A percentile compares a stretch with the other conserved stretches of the same genome.
Evolutionary conservation across 2,113 vertebrate species (phyloP).

Genomic region (Pterocles gutturalis): DNA sequence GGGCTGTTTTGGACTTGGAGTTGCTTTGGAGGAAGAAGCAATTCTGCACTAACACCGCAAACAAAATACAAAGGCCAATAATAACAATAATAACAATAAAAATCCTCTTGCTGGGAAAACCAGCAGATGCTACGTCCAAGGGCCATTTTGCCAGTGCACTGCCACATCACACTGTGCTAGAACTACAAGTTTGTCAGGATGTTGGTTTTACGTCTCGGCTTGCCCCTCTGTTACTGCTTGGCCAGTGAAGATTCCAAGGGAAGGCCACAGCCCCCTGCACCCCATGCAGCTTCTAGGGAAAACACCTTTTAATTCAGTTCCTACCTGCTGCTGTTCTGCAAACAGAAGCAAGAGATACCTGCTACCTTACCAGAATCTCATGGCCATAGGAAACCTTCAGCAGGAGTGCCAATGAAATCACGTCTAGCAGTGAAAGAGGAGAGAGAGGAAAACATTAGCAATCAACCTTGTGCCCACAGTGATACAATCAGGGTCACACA

Average conservation of each 20-base stretch:
- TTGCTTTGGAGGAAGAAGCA: neutral
- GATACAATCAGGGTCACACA: slow-evolving; percentile 5
- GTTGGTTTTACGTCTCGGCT: neutral
- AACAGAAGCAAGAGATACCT: neutral
- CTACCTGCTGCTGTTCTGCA: neutral
- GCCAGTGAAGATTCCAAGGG: neutral
- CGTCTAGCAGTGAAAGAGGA: slow-evolving; percentile 78
- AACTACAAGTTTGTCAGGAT: neutral
- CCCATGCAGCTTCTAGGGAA: neutral
- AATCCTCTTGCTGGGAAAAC: neutral
- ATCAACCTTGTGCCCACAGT: neutral
- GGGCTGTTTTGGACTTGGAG: neutral
- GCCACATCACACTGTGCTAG: neutral
- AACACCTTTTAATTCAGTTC: neutral
- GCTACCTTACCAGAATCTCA: slow-evolving; percentile 89
- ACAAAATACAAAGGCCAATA: neutral
- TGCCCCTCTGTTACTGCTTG: neutral
- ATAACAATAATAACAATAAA: neutral
- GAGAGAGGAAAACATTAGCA: slow-evolving; percentile 1
- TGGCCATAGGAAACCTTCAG: slow-evolving; percentile 90
- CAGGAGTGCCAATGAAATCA: slow-evolving; percentile 80
- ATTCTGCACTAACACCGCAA: neutral
- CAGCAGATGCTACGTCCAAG: neutral
- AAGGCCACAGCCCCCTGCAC: neutral
- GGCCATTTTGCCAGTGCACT: neutral